A percentile compares a stretch with the other conserved stretches of the same genome.
Conservation (phyloP, 2,797 vertebrate species). For the Anomalospiza imberbis region DNA sequence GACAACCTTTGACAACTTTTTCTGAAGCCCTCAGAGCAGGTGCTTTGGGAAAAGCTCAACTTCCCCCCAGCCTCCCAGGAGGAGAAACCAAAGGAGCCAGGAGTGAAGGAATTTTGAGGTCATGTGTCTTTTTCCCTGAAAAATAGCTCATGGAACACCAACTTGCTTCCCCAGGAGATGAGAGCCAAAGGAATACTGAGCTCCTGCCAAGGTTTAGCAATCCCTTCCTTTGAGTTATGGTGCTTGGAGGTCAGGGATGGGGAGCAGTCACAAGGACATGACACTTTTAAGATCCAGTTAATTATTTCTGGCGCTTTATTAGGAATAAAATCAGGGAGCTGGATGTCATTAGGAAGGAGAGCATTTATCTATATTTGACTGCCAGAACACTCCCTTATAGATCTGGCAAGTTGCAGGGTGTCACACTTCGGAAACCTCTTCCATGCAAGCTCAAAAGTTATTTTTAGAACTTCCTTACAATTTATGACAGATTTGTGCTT, state of each 20-base stretch:
- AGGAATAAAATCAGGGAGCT: background rate
- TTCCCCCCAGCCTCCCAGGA: background rate
- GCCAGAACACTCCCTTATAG: background rate
- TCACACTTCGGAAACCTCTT: background rate
- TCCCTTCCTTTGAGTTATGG: background rate
- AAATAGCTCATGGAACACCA: background rate
- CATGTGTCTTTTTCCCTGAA: background rate
- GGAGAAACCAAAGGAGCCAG: background rate
- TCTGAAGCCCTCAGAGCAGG: background rate
- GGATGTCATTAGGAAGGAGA: background rate
- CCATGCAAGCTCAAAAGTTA: background rate
- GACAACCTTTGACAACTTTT: background rate
- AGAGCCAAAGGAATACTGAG: background rate
- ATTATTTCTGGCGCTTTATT: background rate
- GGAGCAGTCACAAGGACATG: background rate
- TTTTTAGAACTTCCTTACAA: background rate
- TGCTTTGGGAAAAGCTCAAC: background rate
- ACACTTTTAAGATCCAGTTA: constrained; percentile 21
- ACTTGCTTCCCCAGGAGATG: background rate
- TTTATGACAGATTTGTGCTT: background rate
- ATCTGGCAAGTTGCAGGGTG: background rate
- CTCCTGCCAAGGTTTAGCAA: background rate
- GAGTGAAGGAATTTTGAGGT: background rate
- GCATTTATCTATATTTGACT: background rate
- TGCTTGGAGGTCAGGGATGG: background rate